phyloP scores from a whole-genome alignment of 1,140 invertebrate species.

The Pseudomyrmex pallidus region DNA sequence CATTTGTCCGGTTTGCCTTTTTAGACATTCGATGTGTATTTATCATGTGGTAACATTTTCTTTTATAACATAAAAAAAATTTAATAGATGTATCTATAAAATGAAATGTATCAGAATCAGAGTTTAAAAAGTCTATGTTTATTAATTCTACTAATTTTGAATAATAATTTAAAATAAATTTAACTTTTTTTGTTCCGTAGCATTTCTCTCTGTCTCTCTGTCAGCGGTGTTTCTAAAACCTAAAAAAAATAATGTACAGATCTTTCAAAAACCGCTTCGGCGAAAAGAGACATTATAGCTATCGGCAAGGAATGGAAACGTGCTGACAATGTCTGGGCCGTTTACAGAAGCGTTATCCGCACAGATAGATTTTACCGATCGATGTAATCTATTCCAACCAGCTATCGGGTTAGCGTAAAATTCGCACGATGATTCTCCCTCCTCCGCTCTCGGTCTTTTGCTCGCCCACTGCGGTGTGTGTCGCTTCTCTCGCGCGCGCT shows the following conservation, averaged over 20 bases:
- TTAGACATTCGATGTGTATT: neutral
- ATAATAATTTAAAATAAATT: no score
- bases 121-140: no score
- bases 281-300: slow-evolving; percentile 9
- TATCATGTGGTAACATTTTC: no score
- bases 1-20: neutral
- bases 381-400: slow-evolving; percentile 63
- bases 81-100: no score
- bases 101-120: no score
- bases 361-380: slow-evolving; percentile 65
- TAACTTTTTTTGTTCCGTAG: no score
- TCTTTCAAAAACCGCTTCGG: neutral
- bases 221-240: no score
- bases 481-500: slow-evolving; percentile 2
- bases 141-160: no score
- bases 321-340: slow-evolving; percentile 31
- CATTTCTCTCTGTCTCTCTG: no score
- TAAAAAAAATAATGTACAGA: no score
- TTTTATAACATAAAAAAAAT: no score
- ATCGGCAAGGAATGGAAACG: slow-evolving; percentile 15
- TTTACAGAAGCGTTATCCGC: slow-evolving; percentile 69
- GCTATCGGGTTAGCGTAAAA: slow-evolving; percentile 64
- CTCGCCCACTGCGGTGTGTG: slow-evolving; percentile 10
- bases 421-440: slow-evolving; percentile 52
- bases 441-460: neutral